A percentile compares a stretch with the other conserved stretches of the same genome.
These are phyloP conservation scores for Hyphantria cunea DNA, from an alignment of 1,140 invertebrate species.

Conservation along the genomic window DNA sequence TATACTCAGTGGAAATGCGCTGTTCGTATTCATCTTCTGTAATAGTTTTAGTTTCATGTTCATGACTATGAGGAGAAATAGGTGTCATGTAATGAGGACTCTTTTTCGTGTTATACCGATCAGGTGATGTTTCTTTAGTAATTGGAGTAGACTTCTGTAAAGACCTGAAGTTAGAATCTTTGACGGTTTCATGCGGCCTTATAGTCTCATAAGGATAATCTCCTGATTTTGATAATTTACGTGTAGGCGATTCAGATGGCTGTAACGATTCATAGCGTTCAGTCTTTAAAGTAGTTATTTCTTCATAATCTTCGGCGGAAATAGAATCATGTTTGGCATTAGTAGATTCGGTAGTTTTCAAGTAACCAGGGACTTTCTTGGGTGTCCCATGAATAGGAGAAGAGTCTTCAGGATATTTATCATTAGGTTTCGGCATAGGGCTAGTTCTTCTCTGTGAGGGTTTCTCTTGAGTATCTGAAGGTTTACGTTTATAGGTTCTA, in stretches of 20 bases:
- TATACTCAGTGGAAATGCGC: not conserved
- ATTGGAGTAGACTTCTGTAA: not conserved
- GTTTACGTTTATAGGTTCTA: slow-evolving; percentile 4
- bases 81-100: not conserved
- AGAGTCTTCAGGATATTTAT: slow-evolving; percentile 9
- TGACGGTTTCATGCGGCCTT: not conserved
- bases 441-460: not conserved
- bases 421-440: slow-evolving; percentile 1
- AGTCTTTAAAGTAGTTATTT: slow-evolving; percentile 13
- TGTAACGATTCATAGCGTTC: not conserved
- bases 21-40: slow-evolving; percentile 4
- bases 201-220: slow-evolving; percentile 1
- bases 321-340: slow-evolving; percentile 26
- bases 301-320: slow-evolving; percentile 20
- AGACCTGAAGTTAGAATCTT: not conserved
- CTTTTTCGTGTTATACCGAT: not conserved
- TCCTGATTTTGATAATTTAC: not conserved
- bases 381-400: not conserved
- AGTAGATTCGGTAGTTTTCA: slow-evolving; percentile 30
- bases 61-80: not conserved
- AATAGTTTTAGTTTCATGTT: not conserved
- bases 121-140: slow-evolving; percentile 2
- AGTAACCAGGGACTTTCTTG: slow-evolving; percentile 16
- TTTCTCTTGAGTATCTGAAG: not conserved
- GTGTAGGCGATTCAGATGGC: not conserved